Percentiles rank a stretch among this genome's conserved stretches.
Conservation (phyloP, 2,113 vertebrate genomes). For the Melanerpes aurifrons region DNA sequence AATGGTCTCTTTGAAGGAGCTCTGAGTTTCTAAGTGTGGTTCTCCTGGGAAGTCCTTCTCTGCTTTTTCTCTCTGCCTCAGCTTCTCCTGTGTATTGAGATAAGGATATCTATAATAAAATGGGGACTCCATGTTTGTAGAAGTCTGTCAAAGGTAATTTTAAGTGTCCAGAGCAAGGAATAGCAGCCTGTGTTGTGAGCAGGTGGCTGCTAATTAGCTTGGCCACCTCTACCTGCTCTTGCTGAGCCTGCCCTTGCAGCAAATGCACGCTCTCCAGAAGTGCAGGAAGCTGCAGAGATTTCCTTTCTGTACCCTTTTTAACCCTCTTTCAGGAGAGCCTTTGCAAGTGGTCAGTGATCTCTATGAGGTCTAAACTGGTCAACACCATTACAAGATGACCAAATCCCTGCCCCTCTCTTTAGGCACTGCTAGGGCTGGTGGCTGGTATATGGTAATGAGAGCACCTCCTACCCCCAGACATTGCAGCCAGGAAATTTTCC, state of each 20-base stretch:
- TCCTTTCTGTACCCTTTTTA: background rate
- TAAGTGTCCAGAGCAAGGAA: background rate
- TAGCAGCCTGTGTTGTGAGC: background rate
- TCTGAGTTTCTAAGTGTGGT: background rate
- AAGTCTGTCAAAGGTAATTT: background rate
- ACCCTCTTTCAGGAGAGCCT: background rate
- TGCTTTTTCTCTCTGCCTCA: background rate
- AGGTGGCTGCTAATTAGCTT: background rate
- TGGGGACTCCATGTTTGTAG: background rate
- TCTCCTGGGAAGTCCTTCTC: background rate
- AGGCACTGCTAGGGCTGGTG: background rate
- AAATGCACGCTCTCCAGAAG: background rate
- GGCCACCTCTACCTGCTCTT: background rate
- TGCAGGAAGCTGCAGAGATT: background rate
- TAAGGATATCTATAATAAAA: background rate
- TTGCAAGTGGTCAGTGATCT: background rate
- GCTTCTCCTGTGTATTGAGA: background rate
- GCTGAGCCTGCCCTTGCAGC: background rate
- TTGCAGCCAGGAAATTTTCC: background rate
- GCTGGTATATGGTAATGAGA: fast-evolving
- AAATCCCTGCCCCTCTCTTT: background rate
- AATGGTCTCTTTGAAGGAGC: background rate
- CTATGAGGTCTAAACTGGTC: background rate
- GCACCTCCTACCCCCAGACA: background rate
- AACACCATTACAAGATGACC: background rate